phyloP scores from a whole-genome alignment of 2,888 invertebrate species.

The Megalurothrips usitatus region DNA sequence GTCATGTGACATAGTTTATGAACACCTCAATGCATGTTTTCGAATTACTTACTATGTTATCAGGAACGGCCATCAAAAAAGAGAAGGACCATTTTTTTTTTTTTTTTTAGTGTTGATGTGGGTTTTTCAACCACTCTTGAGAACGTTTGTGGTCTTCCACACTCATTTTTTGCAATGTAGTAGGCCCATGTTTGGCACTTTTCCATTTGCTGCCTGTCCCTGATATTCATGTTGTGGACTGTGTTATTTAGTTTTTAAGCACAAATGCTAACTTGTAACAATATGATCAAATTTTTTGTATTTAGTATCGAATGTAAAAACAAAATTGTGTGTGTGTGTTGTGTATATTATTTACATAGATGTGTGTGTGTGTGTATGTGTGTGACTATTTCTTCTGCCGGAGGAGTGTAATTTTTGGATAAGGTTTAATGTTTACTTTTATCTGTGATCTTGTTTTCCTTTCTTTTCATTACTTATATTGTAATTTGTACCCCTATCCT shows the following conservation, averaged over 20 bases:
- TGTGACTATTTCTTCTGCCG: background rate
- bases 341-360: background rate
- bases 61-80: background rate
- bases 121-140: no score
- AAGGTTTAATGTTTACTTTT: constrained; percentile 18
- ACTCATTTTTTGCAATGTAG: no score
- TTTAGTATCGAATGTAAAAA: background rate
- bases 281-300: constrained; percentile 19
- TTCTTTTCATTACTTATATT: constrained; percentile 20
- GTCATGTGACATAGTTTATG: background rate
- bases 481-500: background rate
- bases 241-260: constrained; percentile 18
- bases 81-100: background rate
- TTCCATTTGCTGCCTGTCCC: background rate
- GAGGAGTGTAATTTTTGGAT: background rate
- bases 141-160: no score
- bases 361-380: constrained; percentile 7
- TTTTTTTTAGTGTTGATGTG: no score
- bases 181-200: background rate
- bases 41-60: background rate
- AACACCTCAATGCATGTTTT: background rate
- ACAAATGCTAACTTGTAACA: constrained; percentile 15
- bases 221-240: constrained; percentile 5
- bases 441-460: constrained; percentile 22
- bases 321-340: background rate